Evolutionary conservation across 2,888 invertebrate species (phyloP).

Genomic region (Sinopyrophorus schimmeli): DNA sequence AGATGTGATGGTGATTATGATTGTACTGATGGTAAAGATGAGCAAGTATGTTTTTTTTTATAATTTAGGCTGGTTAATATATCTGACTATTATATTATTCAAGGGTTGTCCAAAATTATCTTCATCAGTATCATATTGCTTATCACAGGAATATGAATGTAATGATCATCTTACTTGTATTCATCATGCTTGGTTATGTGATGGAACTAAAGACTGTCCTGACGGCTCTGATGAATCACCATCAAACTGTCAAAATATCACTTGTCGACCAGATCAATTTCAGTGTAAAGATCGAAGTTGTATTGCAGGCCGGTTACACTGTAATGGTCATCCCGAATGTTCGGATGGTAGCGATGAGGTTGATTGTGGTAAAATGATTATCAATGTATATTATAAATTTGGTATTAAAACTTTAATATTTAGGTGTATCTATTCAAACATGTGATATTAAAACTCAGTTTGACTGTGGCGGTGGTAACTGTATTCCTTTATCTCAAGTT

Average conservation of each 20-base stretch:
- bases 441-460: slow-evolving; percentile 82
- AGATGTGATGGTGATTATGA: slow-evolving; percentile 86
- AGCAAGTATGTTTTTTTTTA: slow-evolving; percentile 63
- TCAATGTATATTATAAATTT: no score
- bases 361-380: slow-evolving; percentile 80
- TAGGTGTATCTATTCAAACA: slow-evolving; percentile 59
- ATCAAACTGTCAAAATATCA: slow-evolving; percentile 69
- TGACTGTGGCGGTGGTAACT: slow-evolving; percentile 82
- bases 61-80: neutral
- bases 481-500: slow-evolving; percentile 77
- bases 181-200: slow-evolving; percentile 81
- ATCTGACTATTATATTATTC: slow-evolving; percentile 37
- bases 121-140: slow-evolving; percentile 65
- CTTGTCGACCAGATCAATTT: slow-evolving; percentile 85
- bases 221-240: slow-evolving; percentile 79
- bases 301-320: slow-evolving; percentile 78
- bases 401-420: no score
- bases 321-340: slow-evolving; percentile 82
- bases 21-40: slow-evolving; percentile 83
- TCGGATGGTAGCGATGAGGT: slow-evolving; percentile 84
- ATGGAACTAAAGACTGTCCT: slow-evolving; percentile 81
- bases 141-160: slow-evolving; percentile 76
- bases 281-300: slow-evolving; percentile 81
- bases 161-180: slow-evolving; percentile 80
- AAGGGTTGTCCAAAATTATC: slow-evolving; percentile 66